Conservation (phyloP, 1,140 invertebrate genomes). For the Carposina sasakii region DNA sequence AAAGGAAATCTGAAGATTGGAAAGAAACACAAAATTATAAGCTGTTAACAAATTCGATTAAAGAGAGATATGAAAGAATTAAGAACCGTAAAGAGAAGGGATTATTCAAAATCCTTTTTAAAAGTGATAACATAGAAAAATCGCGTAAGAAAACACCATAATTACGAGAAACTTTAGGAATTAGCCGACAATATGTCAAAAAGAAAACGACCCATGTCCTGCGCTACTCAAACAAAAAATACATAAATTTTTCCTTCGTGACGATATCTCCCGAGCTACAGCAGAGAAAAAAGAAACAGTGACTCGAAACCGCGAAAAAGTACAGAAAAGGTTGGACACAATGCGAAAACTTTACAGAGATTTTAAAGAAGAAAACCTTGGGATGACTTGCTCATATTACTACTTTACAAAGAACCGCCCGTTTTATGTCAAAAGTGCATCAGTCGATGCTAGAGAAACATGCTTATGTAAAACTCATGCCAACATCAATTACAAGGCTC, state of each 20-base stretch:
- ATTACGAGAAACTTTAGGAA: slow-evolving; percentile 2
- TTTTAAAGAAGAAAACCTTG: slow-evolving; percentile 4
- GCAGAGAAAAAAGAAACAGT: slow-evolving; percentile 11
- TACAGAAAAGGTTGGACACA: slow-evolving; percentile 10
- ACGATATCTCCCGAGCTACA: slow-evolving; percentile 7
- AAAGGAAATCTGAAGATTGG: background rate
- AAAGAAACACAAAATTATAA: background rate
- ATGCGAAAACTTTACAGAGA: slow-evolving; percentile 7
- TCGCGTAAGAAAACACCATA: slow-evolving; percentile 3
- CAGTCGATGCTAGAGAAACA: slow-evolving; percentile 8
- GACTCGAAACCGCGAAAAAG: background rate
- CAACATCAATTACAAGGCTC: slow-evolving; percentile 3
- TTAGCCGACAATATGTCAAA: background rate
- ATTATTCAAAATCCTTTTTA: background rate
- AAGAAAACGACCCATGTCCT: background rate
- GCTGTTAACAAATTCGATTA: slow-evolving; percentile 2
- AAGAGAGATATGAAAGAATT: slow-evolving; percentile 1
- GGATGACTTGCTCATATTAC: slow-evolving; percentile 3
- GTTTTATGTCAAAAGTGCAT: slow-evolving; percentile 1
- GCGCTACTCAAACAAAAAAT: background rate
- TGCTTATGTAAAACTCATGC: slow-evolving; percentile 11
- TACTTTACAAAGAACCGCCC: slow-evolving; percentile 9
- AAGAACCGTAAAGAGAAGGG: slow-evolving; percentile 2
- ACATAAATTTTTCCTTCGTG: slow-evolving; percentile 3
- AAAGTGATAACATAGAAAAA: background rate